These are phyloP conservation scores for Chelon auratus DNA, from an alignment of 2,797 vertebrate genomes.

Conservation along the genomic window DNA sequence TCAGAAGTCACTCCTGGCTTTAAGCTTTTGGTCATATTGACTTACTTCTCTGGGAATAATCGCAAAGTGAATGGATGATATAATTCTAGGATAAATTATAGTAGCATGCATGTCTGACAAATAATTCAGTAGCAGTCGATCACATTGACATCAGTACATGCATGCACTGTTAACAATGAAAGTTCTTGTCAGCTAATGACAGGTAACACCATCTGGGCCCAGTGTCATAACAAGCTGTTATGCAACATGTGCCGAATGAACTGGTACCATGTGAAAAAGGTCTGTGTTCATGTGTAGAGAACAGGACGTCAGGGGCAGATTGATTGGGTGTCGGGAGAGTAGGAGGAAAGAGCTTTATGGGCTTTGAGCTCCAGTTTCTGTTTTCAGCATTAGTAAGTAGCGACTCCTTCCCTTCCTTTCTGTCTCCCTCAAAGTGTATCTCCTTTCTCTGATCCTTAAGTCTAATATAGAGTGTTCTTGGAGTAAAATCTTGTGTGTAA, in stretches of 20 bases:
- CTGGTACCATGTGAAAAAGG: constrained; percentile 55
- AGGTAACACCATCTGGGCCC: constrained; percentile 42
- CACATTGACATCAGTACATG: constrained; percentile 10
- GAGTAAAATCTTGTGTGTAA: constrained; percentile 40
- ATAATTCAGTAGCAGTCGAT: not conserved
- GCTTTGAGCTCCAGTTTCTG: constrained; percentile 62
- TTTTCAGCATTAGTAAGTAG: constrained; percentile 65
- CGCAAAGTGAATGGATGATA: not conserved
- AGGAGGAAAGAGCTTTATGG: constrained; percentile 71
- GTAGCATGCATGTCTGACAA: not conserved
- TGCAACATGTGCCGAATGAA: constrained; percentile 54
- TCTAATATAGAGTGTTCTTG: not conserved
- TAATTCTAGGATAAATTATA: not conserved
- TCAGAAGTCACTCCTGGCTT: not conserved
- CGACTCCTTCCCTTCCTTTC: constrained; percentile 18
- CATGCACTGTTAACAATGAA: constrained; percentile 33
- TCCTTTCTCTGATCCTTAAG: constrained; percentile 14
- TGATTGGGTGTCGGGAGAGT: constrained; percentile 73
- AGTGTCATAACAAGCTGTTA: constrained; percentile 49
- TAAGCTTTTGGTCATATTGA: not conserved
- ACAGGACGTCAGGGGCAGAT: constrained; percentile 64
- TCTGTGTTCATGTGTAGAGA: constrained; percentile 39
- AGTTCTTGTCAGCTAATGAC: constrained; percentile 33
- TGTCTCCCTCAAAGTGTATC: constrained; percentile 29
- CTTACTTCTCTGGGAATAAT: not conserved